Conservation (phyloP, 2,797 vertebrate species). For the Mus minutoides region DNA sequence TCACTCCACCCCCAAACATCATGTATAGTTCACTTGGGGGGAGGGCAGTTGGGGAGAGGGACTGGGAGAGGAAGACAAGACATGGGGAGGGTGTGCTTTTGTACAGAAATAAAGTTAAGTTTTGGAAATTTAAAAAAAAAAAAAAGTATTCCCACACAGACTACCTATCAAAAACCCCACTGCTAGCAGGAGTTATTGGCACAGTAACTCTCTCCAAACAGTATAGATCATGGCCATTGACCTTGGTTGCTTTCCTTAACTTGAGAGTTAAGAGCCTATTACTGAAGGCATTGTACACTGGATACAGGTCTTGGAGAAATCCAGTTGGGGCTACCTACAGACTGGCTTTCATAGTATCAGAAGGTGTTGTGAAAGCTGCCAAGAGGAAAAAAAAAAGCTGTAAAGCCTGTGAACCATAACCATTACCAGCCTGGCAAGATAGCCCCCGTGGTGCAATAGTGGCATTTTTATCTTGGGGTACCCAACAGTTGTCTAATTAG, state of each 20-base stretch:
- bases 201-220: background rate
- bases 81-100: conserved; percentile 74
- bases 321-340: background rate
- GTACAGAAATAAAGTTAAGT: conserved; percentile 81
- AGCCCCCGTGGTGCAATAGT: background rate
- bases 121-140: conserved; percentile 72
- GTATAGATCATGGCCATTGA: background rate
- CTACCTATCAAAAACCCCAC: background rate
- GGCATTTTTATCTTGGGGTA: background rate
- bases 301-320: background rate
- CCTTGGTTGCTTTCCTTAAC: background rate
- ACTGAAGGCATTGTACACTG: background rate
- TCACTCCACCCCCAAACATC: background rate
- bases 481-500: background rate
- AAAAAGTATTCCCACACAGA: background rate
- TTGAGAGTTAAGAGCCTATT: background rate
- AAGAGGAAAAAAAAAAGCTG: background rate
- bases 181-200: background rate
- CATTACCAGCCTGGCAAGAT: background rate
- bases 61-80: background rate
- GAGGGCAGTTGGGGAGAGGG: background rate
- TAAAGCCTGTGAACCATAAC: background rate
- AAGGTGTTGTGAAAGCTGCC: background rate
- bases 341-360: background rate
- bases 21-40: conserved; percentile 51